phyloP scores from a whole-genome alignment of 2,113 vertebrate genomes.

The Sinocyclocheilus grahami region DNA sequence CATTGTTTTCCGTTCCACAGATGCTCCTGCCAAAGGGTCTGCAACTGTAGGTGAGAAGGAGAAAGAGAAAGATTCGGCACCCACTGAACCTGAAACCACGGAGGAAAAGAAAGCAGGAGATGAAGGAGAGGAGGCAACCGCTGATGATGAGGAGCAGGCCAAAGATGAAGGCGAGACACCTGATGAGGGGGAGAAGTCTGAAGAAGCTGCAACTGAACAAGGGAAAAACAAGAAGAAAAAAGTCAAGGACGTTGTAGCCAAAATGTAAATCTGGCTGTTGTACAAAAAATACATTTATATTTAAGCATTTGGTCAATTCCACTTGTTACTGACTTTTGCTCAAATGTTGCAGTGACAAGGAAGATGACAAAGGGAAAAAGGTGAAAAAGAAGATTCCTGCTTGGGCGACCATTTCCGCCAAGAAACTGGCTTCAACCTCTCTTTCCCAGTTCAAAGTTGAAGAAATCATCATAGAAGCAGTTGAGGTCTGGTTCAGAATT shows the following conservation, averaged over 20 bases:
- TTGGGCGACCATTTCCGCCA: constrained; percentile 90
- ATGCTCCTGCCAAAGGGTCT: constrained; percentile 85
- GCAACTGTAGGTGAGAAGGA: constrained; percentile 83
- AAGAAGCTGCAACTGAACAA: constrained; percentile 61
- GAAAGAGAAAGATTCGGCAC: constrained; percentile 75
- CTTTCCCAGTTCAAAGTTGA: constrained; percentile 92
- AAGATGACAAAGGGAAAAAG: constrained; percentile 90
- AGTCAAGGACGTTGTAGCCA: constrained; percentile 78
- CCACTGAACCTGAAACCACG: constrained; percentile 53
- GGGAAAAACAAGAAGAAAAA: constrained; percentile 75
- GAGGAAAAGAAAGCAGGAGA: constrained; percentile 69
- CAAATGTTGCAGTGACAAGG: constrained; percentile 82
- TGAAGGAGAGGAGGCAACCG: constrained; percentile 73
- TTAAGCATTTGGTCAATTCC: background rate
- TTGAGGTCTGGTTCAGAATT: constrained; percentile 77
- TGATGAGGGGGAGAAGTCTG: constrained; percentile 77
- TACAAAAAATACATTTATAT: background rate
- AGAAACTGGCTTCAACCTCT: constrained; percentile 85
- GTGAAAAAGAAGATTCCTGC: constrained; percentile 94
- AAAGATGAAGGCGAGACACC: constrained; percentile 66
- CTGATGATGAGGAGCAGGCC: constrained; percentile 34
- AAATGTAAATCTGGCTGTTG: constrained; percentile 79
- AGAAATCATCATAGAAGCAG: constrained; percentile 90
- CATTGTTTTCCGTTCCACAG: constrained; percentile 61
- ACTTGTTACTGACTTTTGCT: background rate